Evolutionary conservation across 2,113 vertebrate species (phyloP).

Genomic region (Cisticola juncidis): DNA sequence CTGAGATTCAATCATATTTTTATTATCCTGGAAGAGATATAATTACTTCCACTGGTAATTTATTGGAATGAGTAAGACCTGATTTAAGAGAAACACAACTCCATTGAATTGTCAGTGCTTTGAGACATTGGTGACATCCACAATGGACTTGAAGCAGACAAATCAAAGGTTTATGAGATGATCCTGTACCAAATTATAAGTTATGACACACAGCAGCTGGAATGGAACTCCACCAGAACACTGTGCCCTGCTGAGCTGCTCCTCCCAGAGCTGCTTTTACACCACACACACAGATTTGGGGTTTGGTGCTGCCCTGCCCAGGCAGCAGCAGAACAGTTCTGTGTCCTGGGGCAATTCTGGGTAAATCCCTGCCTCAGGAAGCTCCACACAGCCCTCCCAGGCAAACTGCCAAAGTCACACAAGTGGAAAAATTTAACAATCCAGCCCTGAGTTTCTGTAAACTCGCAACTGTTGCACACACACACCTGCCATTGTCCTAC

Average conservation of each 20-base stretch:
- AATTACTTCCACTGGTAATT: background rate
- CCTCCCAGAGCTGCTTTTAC: background rate
- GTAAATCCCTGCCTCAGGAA: background rate
- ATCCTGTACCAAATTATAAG: background rate
- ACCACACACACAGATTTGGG: accelerated
- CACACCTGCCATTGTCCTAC: background rate
- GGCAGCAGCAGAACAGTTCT: background rate
- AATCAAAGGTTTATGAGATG: background rate
- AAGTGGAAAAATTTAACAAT: background rate
- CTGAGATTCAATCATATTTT: background rate
- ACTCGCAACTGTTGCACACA: background rate
- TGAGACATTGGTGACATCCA: accelerated
- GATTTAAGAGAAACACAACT: background rate
- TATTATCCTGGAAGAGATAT: background rate
- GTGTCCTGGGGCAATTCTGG: background rate
- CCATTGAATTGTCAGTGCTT: background rate
- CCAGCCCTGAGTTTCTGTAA: background rate
- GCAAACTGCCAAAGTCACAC: background rate
- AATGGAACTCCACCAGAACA: background rate
- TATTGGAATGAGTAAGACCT: background rate
- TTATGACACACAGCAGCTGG: background rate
- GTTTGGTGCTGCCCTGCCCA: background rate
- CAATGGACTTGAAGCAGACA: background rate
- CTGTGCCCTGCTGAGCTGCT: background rate
- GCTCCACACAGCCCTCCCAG: background rate